A percentile compares a stretch with the other conserved stretches of the same genome.
Conservation (phyloP, 2,113 vertebrate species). For the Pipra filicauda region DNA sequence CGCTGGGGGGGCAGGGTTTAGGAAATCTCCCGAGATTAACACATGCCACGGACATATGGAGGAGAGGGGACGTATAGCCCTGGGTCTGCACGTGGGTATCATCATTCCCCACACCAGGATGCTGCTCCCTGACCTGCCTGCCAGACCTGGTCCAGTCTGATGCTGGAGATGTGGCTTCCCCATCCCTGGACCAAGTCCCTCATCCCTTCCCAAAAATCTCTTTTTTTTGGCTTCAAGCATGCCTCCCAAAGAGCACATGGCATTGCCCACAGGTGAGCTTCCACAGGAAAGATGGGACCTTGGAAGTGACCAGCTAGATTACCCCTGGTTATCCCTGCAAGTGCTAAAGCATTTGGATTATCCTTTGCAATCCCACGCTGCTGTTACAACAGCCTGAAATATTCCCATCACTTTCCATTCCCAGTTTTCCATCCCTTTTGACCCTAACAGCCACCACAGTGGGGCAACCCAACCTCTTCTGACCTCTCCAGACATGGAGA, state of each 20-base stretch:
- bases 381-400: neutral
- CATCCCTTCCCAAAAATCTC: neutral
- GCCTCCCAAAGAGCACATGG: neutral
- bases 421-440: neutral
- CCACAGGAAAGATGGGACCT: neutral
- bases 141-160: rapidly evolving
- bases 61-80: neutral
- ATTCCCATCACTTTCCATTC: neutral
- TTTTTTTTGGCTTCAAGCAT: neutral
- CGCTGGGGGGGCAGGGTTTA: neutral
- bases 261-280: neutral
- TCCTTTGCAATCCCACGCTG: neutral
- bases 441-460: neutral
- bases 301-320: neutral
- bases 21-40: neutral
- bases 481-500: neutral
- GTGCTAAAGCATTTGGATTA: neutral
- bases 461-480: neutral
- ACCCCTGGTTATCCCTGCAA: neutral
- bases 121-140: neutral
- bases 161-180: neutral
- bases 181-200: neutral
- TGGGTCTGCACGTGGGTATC: neutral
- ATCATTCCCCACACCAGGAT: neutral
- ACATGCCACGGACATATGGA: rapidly evolving